Base-by-base conservation (phyloP, 2,888 invertebrate genomes). In the Diachrysia chrysitis region DNA sequence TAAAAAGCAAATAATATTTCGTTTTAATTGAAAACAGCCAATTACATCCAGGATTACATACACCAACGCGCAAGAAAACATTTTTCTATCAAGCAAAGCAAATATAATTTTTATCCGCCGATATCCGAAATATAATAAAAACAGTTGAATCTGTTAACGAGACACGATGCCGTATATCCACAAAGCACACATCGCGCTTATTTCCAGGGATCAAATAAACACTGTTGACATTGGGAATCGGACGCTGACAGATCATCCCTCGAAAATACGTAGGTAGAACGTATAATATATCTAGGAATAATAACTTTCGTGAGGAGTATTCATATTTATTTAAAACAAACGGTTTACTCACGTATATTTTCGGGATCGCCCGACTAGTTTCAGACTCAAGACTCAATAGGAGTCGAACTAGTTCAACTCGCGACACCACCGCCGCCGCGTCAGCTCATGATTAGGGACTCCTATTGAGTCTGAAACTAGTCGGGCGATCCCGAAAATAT, bases 91-190 rank as follows among this genome's bases (percentile, higher is more conserved):
- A 68, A 48, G 48, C 35, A 64, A 64, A 6, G 42, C 64, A 75
- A 76, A 75, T 63, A 66, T 66, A 55, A 46, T 66, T 70, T 69
- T 62, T 66, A 74, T 63, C 56, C 35, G n/a, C 42, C 56, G 53
- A 62, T 55, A 62, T 61, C 51, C 51, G 71, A 62, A 66, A 63
- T 61, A 16, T 65, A 61, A 73, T 81, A 83, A 84, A 85, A 85
- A 87, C 83, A 87, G 94, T 93, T 92, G 84, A 73, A 83, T 80
- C 77, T 76, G 83, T 82, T 87, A 89, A 89, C 85, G 87, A 87
- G 87, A 84, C 79, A 71, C 79, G 80, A 79, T 79, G 73, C 79
- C 66, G 74, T 71, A 83, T 81, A 83, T 85, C 81, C 82, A 69
- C 80, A 84, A 84, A 83, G 77, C 71, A 87, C 70, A 82, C 79